Evolutionary conservation across 1,140 invertebrate genomes (phyloP), one percentile per base, ranked within the genome.

Genomic region (Eueides isabella): DNA sequence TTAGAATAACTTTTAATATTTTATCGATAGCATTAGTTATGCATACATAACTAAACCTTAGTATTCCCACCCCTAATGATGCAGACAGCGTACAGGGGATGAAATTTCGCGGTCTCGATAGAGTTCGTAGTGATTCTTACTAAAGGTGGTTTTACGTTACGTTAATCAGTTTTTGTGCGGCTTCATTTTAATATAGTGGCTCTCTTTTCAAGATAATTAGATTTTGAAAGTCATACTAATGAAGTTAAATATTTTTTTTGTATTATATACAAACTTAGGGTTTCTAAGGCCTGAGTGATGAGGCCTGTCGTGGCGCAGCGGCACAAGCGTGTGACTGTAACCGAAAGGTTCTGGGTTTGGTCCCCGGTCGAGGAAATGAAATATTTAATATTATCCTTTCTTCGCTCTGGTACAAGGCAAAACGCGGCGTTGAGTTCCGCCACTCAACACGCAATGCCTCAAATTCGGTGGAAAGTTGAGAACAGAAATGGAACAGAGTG

Each of bases 21-120:
- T 55, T 23, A 62, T 62, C 61, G 61, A 62, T 16, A 62, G 7
- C 5, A 38, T 38, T n/a, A n/a, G n/a, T n/a, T n/a, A 29, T 6
- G 9, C 26, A 23, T 9, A 62, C 68, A 28, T 70, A 31, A 70
- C 68, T 70, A 70, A 30, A 62, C 23, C 41, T 26, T 19, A 14
- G n/a, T 26, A 28, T 11, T 55, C 33, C 75, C 69, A 35, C 64
- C 73, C 62, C 74, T 85, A 85, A 85, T 83, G 82, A 84, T 79
- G 79, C 80, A 82, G 80, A 69, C 74, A 72, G 74, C 66, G 80
- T 55, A 79, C 70, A 44, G 75, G 69, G 80, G 82, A 85, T 84
- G 84, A 82, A 84, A 84, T 85, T 85, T 82, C 77, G 77, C 79
- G 80, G 78, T 81, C 65, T 76, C 26, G 75, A 70, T 76, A 77